phyloP scores from a whole-genome alignment of 1,140 invertebrate species.

The Drosophila kohkoa region DNA sequence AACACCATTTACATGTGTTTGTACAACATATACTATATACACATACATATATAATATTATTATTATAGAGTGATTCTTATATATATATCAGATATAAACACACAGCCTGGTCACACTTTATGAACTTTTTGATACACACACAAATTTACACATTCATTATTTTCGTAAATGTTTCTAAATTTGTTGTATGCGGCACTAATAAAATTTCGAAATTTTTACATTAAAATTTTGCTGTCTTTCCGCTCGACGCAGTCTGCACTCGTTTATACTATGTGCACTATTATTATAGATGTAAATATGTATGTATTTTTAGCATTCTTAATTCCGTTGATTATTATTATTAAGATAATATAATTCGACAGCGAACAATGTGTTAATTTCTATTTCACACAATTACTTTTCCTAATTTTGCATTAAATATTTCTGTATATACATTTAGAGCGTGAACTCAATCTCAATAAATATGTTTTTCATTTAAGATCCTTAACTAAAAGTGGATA shows the following conservation, averaged over 20 bases:
- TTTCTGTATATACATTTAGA: too few relatives aligned
- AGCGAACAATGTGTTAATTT: constrained; percentile 49
- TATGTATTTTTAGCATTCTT: constrained; percentile 14
- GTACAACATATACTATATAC: constrained; percentile 20
- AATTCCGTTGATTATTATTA: constrained; percentile 20
- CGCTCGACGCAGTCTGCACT: constrained; percentile 16
- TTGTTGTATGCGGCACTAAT: constrained; percentile 36
- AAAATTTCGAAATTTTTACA: constrained; percentile 51
- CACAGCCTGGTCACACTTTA: constrained; percentile 16
- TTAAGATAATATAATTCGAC: constrained; percentile 19
- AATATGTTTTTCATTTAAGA: too few relatives aligned
- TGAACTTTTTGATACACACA: constrained; percentile 12
- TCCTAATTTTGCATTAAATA: not conserved
- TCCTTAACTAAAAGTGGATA: too few relatives aligned
- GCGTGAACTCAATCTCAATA: too few relatives aligned
- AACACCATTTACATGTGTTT: constrained; percentile 51
- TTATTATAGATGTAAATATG: constrained; percentile 4
- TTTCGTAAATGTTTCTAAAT: constrained; percentile 33
- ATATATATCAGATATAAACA: constrained; percentile 3
- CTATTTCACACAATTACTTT: constrained; percentile 26
- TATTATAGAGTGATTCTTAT: not conserved
- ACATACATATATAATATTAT: constrained; percentile 6
- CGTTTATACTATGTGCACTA: not conserved
- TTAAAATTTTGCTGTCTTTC: constrained; percentile 25
- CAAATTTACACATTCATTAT: constrained; percentile 5